These are phyloP conservation scores for Lordiphosa collinella DNA, from an alignment of 1,140 invertebrate genomes.

Conservation along the genomic window DNA sequence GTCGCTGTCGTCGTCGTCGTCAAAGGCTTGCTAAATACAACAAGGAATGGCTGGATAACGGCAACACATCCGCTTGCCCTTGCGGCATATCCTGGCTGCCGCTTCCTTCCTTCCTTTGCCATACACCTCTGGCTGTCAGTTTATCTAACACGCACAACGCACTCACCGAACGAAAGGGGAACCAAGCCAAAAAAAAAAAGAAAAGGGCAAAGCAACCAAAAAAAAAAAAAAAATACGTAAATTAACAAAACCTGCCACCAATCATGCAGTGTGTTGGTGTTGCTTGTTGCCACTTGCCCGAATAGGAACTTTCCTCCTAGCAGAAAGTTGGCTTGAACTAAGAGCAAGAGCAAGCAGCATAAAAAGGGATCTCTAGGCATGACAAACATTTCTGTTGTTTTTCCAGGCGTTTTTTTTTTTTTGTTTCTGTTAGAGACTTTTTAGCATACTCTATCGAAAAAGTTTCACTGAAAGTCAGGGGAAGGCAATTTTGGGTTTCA, in stretches of 20 bases:
- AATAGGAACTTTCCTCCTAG: too few relatives aligned
- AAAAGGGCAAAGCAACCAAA: not conserved
- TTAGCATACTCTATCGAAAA: constrained; percentile 4
- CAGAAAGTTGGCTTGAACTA: too few relatives aligned
- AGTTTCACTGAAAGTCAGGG: too few relatives aligned
- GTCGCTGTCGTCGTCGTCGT: constrained; percentile 18
- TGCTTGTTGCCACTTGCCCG: too few relatives aligned
- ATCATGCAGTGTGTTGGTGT: not conserved
- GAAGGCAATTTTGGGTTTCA: too few relatives aligned
- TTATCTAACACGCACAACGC: constrained; percentile 70
- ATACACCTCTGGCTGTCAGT: constrained; percentile 43
- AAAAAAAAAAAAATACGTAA: constrained; percentile 3
- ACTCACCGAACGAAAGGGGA: constrained; percentile 27
- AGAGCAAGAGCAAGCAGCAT: too few relatives aligned
- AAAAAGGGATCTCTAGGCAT: too few relatives aligned
- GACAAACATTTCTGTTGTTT: constrained; percentile 18
- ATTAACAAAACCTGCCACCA: constrained; percentile 10
- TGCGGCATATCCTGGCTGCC: constrained; percentile 60
- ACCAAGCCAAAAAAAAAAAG: not conserved
- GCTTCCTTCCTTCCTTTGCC: constrained; percentile 39
- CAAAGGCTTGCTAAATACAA: constrained; percentile 57
- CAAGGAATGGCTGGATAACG: constrained; percentile 13
- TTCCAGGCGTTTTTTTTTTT: not conserved
- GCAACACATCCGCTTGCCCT: constrained; percentile 72
- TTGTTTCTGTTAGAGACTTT: not conserved